A percentile compares a stretch with the other conserved stretches of the same genome.
These are phyloP conservation scores for Sebastes steindachneri DNA, from an alignment of 2,797 vertebrate genomes.

Conservation along the genomic window DNA sequence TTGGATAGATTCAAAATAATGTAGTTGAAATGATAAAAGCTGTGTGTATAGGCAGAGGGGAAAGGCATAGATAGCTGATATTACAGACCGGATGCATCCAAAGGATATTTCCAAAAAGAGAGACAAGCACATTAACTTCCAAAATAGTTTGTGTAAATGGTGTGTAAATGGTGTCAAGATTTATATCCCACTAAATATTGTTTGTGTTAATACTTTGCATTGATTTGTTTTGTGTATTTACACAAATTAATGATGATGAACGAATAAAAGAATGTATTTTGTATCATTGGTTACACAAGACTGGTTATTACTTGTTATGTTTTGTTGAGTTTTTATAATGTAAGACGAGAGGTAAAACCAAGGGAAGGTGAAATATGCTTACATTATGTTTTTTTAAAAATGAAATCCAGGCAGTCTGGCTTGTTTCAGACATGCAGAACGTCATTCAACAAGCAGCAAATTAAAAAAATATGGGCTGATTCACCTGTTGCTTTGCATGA, in stretches of 20 bases:
- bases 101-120: slow-evolving; percentile 25
- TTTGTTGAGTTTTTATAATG: background rate
- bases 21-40: slow-evolving; percentile 22
- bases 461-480: background rate
- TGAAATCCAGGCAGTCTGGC: background rate
- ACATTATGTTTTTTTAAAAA: background rate
- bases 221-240: slow-evolving; percentile 77
- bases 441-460: background rate
- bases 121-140: slow-evolving; percentile 41
- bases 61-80: slow-evolving; percentile 21
- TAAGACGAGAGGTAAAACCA: background rate
- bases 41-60: slow-evolving; percentile 16
- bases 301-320: slow-evolving; percentile 11
- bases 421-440: background rate
- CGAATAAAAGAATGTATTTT: slow-evolving; percentile 88
- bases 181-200: slow-evolving; percentile 73
- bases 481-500: background rate
- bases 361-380: background rate
- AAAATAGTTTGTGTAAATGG: slow-evolving; percentile 70
- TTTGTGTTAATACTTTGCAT: slow-evolving; percentile 72
- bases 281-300: slow-evolving; percentile 64
- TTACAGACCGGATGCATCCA: slow-evolving; percentile 28
- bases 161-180: slow-evolving; percentile 76
- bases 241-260: slow-evolving; percentile 56
- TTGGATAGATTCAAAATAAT: slow-evolving; percentile 21